Evolutionary conservation across 2,888 invertebrate species (phyloP), one percentile per base, ranked within the genome.

Genomic region (Lottia gigantea): DNA sequence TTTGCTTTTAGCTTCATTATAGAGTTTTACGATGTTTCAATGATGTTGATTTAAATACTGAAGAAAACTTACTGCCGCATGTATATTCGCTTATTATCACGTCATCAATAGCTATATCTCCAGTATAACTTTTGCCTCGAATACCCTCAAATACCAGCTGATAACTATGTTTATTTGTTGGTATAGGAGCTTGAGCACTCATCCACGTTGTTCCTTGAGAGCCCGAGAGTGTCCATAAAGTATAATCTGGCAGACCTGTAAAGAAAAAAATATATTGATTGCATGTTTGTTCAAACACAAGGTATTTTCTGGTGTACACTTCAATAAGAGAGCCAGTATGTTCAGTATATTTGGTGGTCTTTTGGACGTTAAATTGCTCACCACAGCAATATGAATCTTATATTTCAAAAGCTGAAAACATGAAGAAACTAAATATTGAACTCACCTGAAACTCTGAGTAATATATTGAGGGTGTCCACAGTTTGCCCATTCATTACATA

Each of bases 101-200:
- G 68, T 86, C 84, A 73, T 87, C 87, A 49, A 87, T 71, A 1
- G 86, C 85, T 31, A 86, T 85, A 71, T 86, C 87, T 23, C 83
- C 84, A 14, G 73, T 70, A 49, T 73, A 75, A 45, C 72, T 77
- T 25, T 40, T 70, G 8, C 83, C 83, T 26, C 80, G 64, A 1
- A 71, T 64, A 15, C 82, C 83, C 63, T 82, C 82, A 70, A 84
- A 77, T 15, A 82, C 72, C 0, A 83, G 68, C 55, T 71, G 72
- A 73, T 80, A 80, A 62, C 75, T 77, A 15, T 71, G 73, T 25
- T 62, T 70, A 12, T 70, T 68, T 14, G 68, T 64, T 23, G 75
- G 67, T 40, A 83, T 78, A 2, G 83, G 81, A 23, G 81, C 79
- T 65, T 79, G 80, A 1, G 75, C 83, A 67, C 72, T 76, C 15